phyloP scores from a whole-genome alignment of 2,888 invertebrate genomes.

The Cenopis cana region DNA sequence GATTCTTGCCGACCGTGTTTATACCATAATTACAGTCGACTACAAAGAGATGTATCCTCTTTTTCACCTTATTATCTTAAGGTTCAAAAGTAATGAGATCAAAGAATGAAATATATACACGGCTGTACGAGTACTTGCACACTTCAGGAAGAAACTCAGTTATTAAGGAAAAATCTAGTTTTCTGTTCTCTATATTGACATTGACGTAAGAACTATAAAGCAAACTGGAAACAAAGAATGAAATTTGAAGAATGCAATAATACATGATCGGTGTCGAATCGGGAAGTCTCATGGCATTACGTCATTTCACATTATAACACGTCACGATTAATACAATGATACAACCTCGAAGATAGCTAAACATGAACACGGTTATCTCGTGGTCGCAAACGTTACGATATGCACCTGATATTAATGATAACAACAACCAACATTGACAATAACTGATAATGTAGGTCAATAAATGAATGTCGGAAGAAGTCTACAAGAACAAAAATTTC shows the following conservation, averaged over 20 bases:
- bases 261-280: slow-evolving; percentile 5
- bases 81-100: too few species aligned
- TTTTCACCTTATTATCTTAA: too few species aligned
- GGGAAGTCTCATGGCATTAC: not conserved
- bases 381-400: slow-evolving; percentile 15
- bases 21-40: too few species aligned
- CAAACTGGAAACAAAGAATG: not conserved
- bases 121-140: too few species aligned
- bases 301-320: not conserved
- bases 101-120: too few species aligned
- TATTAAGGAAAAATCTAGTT: too few species aligned
- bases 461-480: too few species aligned
- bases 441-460: too few species aligned
- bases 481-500: too few species aligned
- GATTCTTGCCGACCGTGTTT: too few species aligned
- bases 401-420: slow-evolving; percentile 28
- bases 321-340: not conserved
- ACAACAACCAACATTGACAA: not conserved
- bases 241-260: not conserved
- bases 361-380: slow-evolving; percentile 36
- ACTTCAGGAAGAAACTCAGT: too few species aligned
- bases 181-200: not conserved
- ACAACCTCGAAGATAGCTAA: slow-evolving; percentile 1
- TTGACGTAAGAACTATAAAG: not conserved
- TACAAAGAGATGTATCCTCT: too few species aligned